Evolutionary conservation across 2,797 vertebrate genomes (phyloP).

Genomic region (Sphenopsis melanotis): DNA sequence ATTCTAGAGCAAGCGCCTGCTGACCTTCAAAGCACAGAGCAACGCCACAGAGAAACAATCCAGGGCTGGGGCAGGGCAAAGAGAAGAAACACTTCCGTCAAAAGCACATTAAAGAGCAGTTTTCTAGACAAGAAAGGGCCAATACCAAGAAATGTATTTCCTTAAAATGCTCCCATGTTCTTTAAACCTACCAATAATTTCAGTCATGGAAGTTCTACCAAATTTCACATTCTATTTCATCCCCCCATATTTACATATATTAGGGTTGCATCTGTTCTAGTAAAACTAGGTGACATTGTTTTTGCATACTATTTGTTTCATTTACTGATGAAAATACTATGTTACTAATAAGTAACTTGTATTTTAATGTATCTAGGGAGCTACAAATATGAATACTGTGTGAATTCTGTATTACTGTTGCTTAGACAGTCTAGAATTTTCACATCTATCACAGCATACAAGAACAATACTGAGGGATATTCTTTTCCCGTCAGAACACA

Average conservation of each 20-base stretch:
- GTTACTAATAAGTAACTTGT: neutral
- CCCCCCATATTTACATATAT: neutral
- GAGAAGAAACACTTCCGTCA: neutral
- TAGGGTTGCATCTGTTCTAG: neutral
- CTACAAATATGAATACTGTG: neutral
- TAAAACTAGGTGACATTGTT: neutral
- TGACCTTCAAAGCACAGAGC: neutral
- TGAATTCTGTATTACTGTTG: neutral
- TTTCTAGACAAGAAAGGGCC: neutral
- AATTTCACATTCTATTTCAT: neutral
- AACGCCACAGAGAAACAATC: accelerated
- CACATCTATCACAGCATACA: neutral
- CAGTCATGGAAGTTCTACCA: neutral
- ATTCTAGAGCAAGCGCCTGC: neutral
- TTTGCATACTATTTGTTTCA: neutral
- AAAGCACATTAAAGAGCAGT: neutral
- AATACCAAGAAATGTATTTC: neutral
- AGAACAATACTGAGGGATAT: neutral
- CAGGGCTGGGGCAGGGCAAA: neutral
- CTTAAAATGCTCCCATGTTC: neutral
- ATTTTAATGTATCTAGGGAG: neutral
- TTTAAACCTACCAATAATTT: neutral
- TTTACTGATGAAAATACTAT: neutral
- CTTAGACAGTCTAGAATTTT: neutral
- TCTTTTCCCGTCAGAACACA: neutral